These are phyloP conservation scores for Augiades crinisus DNA, from an alignment of 2,888 invertebrate species.

Conservation along the genomic window DNA sequence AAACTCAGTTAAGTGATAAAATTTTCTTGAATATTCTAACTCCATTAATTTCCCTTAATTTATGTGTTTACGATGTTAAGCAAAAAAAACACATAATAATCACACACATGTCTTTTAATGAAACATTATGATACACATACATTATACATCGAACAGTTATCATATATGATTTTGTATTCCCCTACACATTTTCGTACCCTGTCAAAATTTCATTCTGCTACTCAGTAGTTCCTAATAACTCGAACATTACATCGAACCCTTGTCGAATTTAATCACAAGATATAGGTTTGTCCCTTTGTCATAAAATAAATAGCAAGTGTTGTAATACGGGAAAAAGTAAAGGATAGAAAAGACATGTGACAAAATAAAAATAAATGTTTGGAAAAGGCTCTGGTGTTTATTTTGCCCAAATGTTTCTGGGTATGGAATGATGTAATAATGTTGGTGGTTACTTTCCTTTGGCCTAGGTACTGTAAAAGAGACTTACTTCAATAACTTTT, in stretches of 20 bases:
- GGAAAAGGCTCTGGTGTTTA: background rate
- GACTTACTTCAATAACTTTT: too few relatives aligned
- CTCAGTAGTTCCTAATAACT: background rate
- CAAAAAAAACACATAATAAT: too few relatives aligned
- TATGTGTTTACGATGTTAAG: too few relatives aligned
- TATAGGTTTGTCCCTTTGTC: slow-evolving; percentile 15
- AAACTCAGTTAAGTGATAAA: too few relatives aligned
- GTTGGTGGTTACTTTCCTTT: background rate
- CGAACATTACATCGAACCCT: slow-evolving; percentile 2
- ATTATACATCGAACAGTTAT: too few relatives aligned
- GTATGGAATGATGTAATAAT: background rate
- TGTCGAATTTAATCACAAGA: slow-evolving; percentile 14
- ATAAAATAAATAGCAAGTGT: slow-evolving; percentile 17
- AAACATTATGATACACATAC: too few relatives aligned
- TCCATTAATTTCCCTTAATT: too few relatives aligned
- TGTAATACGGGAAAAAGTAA: slow-evolving; percentile 6
- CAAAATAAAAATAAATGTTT: background rate
- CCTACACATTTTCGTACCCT: background rate
- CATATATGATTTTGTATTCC: too few relatives aligned
- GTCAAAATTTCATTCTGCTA: background rate
- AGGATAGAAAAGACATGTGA: background rate
- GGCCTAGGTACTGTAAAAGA: too few relatives aligned
- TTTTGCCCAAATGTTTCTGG: too few relatives aligned
- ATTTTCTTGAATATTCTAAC: too few relatives aligned
- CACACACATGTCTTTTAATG: too few relatives aligned